Base-by-base conservation (phyloP, 2,113 vertebrate genomes). In the Menura novaehollandiae region DNA sequence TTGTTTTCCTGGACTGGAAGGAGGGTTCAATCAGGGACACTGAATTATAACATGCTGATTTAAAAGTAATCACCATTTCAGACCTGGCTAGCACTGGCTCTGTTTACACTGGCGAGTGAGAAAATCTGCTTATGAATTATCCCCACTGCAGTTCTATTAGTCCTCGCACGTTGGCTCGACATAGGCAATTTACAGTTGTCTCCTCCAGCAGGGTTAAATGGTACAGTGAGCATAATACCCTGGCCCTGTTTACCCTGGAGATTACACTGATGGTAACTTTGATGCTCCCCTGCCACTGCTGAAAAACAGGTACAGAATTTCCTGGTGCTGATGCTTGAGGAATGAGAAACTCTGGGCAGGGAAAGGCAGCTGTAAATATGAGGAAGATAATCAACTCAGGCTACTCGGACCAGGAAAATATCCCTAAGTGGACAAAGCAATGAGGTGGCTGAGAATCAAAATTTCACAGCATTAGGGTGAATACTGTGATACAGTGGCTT, bases 51-150 rank as follows among this genome's bases (percentile, higher is more conserved):
- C 81, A 63, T 2, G 52, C 53, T 80, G 83, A 67, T 93, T 93
- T 82, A 74, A 94, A 96, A 91, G 81, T 83, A 93, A 89, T 91
- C 86, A 83, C 79, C 3, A 3, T 92, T 94, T 96, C 85, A 95
- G 92, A 92, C 64, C 78, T 43, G 93, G 79, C 85, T 55, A 91
- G 68, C 82, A 72, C 60, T 58, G 60, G 56, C 82, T 95, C 77
- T 95, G 89, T 94, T 93, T 91, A 91, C 78, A 83, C 78, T 67
- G 85, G 63, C 0, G 6, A 94, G 82, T 74, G 66, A 91, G 85
- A 90, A 91, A 83, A 94, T 67, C 85, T 91, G 18, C 79, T 91
- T 82, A 32, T 80, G 93, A 94, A 94, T 90, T 93, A 90, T 85
- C 93, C 90, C 93, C 75, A 35, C 85, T 77, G 88, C 86, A 89